Percentiles rank a stretch among this genome's conserved stretches.
Conservation (phyloP, 2,888 invertebrate genomes). For the Trissoscelio sp. region DNA sequence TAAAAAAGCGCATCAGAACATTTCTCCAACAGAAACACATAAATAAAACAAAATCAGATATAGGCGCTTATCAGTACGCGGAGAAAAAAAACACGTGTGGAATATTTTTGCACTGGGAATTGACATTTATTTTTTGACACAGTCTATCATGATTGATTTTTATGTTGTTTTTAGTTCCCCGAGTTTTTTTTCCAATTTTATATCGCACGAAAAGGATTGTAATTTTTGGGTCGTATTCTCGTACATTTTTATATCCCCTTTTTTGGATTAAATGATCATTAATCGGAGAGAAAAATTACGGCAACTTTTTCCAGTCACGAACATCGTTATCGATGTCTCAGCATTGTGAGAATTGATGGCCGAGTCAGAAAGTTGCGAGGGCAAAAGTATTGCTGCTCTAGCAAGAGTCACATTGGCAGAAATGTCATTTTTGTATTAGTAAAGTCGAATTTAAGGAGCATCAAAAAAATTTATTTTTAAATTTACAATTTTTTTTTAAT, state of each 20-base stretch:
- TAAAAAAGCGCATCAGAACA: too few relatives aligned
- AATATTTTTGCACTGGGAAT: constrained; percentile 14
- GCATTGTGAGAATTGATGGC: constrained; percentile 56
- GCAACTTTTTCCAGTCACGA: constrained; percentile 48
- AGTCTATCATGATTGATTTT: constrained; percentile 18
- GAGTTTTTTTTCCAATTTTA: background rate
- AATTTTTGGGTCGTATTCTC: background rate
- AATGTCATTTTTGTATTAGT: constrained; percentile 46
- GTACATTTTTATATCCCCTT: too few relatives aligned
- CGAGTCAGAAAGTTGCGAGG: constrained; percentile 44
- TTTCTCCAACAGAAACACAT: too few relatives aligned
- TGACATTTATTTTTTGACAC: constrained; percentile 32
- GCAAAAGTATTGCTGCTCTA: constrained; percentile 43
- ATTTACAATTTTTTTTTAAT: too few relatives aligned
- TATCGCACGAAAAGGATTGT: background rate
- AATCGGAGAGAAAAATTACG: constrained; percentile 46
- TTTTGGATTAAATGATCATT: constrained; percentile 35
- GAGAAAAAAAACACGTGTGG: background rate
- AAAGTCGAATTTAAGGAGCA: constrained; percentile 21
- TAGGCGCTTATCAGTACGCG: constrained; percentile 15
- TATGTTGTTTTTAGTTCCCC: constrained; percentile 14
- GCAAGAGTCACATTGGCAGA: constrained; percentile 37
- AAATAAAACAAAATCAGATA: constrained; percentile 22
- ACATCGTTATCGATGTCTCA: constrained; percentile 51
- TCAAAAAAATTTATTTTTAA: too few relatives aligned